These are phyloP conservation scores for Eulimnadia texana DNA, from an alignment of 1,140 invertebrate species.

Conservation along the genomic window DNA sequence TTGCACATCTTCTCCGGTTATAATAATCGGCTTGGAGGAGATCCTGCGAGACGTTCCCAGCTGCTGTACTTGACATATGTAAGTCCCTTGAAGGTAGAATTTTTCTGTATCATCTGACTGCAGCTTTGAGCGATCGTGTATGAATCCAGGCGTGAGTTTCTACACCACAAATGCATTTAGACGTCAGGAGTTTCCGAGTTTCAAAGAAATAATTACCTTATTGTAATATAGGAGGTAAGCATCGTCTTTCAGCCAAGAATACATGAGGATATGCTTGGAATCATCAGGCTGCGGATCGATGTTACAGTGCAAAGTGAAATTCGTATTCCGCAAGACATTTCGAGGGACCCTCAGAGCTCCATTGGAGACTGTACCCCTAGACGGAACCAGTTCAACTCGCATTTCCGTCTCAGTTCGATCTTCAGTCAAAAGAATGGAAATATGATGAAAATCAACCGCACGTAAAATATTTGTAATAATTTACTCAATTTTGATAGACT, in stretches of 20 bases:
- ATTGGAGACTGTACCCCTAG: too few relatives aligned
- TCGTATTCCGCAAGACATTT: too few relatives aligned
- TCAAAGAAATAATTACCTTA: not conserved
- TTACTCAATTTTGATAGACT: not conserved
- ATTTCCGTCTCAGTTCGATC: too few relatives aligned
- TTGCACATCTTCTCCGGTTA: not conserved
- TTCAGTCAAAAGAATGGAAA: not conserved
- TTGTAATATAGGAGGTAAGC: not conserved
- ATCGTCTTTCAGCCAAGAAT: conserved; percentile 6
- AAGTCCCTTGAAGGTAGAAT: not conserved
- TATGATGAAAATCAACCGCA: not conserved
- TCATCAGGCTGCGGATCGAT: not conserved
- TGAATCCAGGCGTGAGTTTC: not conserved
- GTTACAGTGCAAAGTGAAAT: not conserved
- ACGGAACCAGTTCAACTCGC: too few relatives aligned
- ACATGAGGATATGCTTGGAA: not conserved
- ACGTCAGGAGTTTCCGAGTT: not conserved
- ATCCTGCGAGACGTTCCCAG: not conserved
- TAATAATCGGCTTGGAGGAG: not conserved
- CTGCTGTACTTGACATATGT: not conserved
- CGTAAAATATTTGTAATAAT: not conserved
- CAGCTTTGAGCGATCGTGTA: not conserved
- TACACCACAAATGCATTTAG: not conserved
- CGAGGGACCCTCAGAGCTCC: too few relatives aligned
- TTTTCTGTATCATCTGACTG: not conserved